These are phyloP conservation scores for Hydropsyche betteni DNA, from an alignment of 2,888 invertebrate genomes.

Conservation along the genomic window DNA sequence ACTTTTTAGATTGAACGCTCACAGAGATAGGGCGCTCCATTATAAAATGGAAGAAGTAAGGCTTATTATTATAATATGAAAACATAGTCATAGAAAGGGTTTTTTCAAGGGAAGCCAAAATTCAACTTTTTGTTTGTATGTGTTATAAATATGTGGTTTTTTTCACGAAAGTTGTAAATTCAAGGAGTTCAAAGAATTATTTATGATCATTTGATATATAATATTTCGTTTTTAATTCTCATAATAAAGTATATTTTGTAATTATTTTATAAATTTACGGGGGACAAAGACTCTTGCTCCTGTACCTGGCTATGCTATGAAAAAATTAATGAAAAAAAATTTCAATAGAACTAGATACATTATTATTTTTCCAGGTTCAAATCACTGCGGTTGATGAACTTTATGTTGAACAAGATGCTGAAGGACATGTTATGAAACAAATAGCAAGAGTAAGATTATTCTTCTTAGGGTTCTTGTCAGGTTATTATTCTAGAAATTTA, in stretches of 20 bases:
- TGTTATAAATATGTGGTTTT: background rate
- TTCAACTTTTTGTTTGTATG: too few relatives aligned
- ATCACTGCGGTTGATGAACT: slow-evolving; percentile 93
- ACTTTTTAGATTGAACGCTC: slow-evolving; percentile 83
- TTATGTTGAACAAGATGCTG: slow-evolving; percentile 86
- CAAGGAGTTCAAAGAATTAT: background rate
- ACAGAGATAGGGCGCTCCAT: slow-evolving; percentile 86
- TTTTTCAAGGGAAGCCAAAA: too few relatives aligned
- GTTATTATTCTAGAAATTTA: slow-evolving; percentile 58
- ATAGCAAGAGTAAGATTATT: slow-evolving; percentile 95
- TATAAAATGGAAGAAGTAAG: slow-evolving; percentile 91
- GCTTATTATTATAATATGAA: background rate
- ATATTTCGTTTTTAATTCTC: too few relatives aligned
- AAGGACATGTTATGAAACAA: slow-evolving; percentile 86
- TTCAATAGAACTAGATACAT: background rate
- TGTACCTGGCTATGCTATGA: too few relatives aligned
- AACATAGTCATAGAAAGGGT: too few relatives aligned
- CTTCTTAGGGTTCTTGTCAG: slow-evolving; percentile 95
- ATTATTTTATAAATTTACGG: too few relatives aligned
- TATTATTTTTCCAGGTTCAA: slow-evolving; percentile 69
- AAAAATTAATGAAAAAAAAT: too few relatives aligned
- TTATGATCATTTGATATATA: background rate
- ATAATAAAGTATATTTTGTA: too few relatives aligned
- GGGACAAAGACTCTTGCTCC: too few relatives aligned
- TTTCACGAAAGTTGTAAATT: too few relatives aligned